Evolutionary conservation across 2,797 vertebrate species (phyloP), one percentile per base, ranked within the genome.

Genomic region (Thunnus albacares): DNA sequence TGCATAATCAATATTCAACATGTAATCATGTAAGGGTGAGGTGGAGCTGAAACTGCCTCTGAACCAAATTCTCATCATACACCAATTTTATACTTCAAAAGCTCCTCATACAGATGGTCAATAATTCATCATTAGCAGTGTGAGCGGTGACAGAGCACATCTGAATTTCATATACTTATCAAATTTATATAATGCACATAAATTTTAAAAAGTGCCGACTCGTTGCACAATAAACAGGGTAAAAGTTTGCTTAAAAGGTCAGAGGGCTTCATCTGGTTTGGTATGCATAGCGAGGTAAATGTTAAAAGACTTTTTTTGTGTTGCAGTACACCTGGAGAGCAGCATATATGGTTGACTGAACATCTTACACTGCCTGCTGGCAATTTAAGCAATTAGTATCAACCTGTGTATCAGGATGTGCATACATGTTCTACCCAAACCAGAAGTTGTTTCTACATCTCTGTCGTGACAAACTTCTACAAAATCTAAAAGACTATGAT

Each of bases 121-220:
- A 85, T 93, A 85, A 88, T 88, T 90, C 87, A 88, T 90, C 75
- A 88, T 83, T 71, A 85, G 69, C 79, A 66, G 74, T 14, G 74
- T 14, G 38, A 71, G 58, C 12, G 17, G 67, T 81, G 81, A 87
- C 51, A 30, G 75, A 74, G 60, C 72, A 55, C 68, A 78, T 82
- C 77, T 77, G 81, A 70, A 78, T 73, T 86, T 77, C 38, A 69
- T 53, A 61, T 26, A 71, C 71, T 63, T 52, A 56, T 85, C 55
- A 83, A 74, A 69, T 85, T 55, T 72, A 81, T 77, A 71, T 71
- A 56, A 78, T 77, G 65, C 72, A 41, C 59, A 79, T 71, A 63
- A 47, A 81, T 74, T 57, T 2, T 2, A 8, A 82, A 62, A 84
- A 53, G 33, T 66, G 65, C 56, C 0, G 61, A 82, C 33, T 82